A percentile compares a stretch with the other conserved stretches of the same genome.
Evolutionary conservation across 2,113 vertebrate genomes (phyloP).

Genomic region (Plectropomus leopardus): DNA sequence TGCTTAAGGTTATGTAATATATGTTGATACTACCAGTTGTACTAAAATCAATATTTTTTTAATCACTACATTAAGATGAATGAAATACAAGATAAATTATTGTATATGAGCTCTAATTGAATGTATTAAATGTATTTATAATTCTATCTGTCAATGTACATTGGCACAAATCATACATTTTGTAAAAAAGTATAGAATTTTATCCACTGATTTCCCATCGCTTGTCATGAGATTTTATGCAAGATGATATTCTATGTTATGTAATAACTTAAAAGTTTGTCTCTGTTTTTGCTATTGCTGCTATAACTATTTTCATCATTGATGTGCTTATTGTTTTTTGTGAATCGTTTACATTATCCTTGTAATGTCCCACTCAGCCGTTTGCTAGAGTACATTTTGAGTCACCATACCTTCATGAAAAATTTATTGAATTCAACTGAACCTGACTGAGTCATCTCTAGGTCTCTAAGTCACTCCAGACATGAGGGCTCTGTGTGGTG

Average conservation of each 20-base stretch:
- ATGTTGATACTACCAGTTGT: background rate
- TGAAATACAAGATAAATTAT: constrained; percentile 45
- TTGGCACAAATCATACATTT: background rate
- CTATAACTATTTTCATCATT: background rate
- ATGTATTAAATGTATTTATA: constrained; percentile 51
- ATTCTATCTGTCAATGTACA: constrained; percentile 2
- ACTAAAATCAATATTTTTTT: constrained; percentile 25
- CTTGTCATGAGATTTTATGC: constrained; percentile 22
- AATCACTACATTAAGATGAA: constrained; percentile 26
- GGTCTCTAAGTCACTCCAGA: too few species aligned
- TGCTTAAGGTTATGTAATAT: background rate
- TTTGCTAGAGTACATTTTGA: too few species aligned
- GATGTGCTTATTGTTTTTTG: background rate
- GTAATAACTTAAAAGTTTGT: background rate
- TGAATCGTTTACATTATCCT: background rate
- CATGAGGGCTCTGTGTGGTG: too few species aligned
- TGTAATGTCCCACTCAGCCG: too few species aligned
- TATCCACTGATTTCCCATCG: background rate
- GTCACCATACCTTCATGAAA: too few species aligned
- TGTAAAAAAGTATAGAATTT: background rate
- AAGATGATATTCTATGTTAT: constrained; percentile 1
- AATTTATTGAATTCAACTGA: too few species aligned
- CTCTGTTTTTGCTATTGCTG: too few species aligned
- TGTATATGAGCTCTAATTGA: constrained; percentile 24
- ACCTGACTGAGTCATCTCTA: too few species aligned